Evolutionary conservation across 92 coral and sea anemone genomes (phyloP).

Genomic region (Diadumene lineata): DNA sequence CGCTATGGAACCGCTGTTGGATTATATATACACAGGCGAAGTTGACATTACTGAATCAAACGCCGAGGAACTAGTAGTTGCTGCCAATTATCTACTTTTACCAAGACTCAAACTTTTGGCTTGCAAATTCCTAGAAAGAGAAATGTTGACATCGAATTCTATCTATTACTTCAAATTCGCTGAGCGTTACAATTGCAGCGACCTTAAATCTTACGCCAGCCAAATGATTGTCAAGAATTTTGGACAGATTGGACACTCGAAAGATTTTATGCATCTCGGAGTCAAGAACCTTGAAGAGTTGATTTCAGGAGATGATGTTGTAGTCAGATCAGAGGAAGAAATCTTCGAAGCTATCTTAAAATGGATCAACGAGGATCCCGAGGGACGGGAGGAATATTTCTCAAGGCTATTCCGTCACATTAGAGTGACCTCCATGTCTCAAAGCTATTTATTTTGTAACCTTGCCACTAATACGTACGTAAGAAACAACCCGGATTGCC

Average conservation of each 20-base stretch:
- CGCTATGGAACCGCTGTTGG: conserved; percentile 47
- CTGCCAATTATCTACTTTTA: conserved; percentile 81
- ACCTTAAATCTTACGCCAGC: conserved; percentile 63
- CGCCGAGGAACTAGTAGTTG: conserved; percentile 77
- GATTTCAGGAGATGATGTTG: conserved; percentile 74
- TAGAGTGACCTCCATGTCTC: conserved; percentile 68
- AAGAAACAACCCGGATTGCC: conserved; percentile 51
- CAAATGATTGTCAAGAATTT: conserved; percentile 78
- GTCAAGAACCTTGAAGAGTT: conserved; percentile 67
- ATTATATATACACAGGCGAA: conserved; percentile 81
- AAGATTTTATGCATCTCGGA: conserved; percentile 61
- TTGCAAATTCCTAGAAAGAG: conserved; percentile 68
- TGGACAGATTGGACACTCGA: conserved; percentile 71
- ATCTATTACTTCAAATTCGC: conserved; percentile 68
- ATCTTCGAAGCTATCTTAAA: conserved; percentile 72
- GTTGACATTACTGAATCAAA: conserved; percentile 59
- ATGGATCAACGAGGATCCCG: conserved; percentile 73
- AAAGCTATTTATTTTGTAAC: conserved; percentile 60
- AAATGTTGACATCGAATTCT: conserved; percentile 71
- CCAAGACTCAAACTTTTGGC: conserved; percentile 73
- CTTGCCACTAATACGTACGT: conserved; percentile 60
- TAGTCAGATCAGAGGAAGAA: conserved; percentile 78
- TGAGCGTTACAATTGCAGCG: conserved; percentile 80
- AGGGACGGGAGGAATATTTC: conserved; percentile 59
- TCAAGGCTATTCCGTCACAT: conserved; percentile 73